Conservation (phyloP, 2,113 vertebrate species). For the Lipophrys pholis region DNA sequence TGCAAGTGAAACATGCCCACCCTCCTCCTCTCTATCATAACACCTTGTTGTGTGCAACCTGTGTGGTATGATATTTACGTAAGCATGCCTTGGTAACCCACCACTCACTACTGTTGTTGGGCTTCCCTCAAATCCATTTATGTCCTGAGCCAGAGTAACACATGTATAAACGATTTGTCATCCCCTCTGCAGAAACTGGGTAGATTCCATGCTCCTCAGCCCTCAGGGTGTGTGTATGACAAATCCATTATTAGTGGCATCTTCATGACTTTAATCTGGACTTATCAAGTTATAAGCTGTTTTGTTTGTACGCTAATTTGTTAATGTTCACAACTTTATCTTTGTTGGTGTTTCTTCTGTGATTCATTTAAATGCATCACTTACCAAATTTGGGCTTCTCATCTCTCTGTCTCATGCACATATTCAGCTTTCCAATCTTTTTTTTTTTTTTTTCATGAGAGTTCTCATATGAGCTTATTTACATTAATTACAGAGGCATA, state of each 20-base stretch:
- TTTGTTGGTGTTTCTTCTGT: constrained; percentile 1
- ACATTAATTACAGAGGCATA: constrained; percentile 70
- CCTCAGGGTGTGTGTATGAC: constrained; percentile 20
- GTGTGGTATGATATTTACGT: constrained; percentile 7
- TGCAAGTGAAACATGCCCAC: constrained; percentile 32
- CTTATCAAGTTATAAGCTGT: constrained; percentile 31
- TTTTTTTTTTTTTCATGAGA: constrained; percentile 36
- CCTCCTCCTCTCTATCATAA: background rate
- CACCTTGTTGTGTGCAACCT: constrained; percentile 6
- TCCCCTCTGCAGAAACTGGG: constrained; percentile 21
- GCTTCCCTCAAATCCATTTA: constrained; percentile 50
- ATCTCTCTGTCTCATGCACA: constrained; percentile 24
- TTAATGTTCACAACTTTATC: constrained; percentile 25
- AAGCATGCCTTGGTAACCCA: constrained; percentile 17
- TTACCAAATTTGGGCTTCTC: background rate
- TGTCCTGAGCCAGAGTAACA: constrained; percentile 41
- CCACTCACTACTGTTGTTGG: constrained; percentile 2
- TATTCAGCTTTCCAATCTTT: constrained; percentile 12
- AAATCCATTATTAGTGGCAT: constrained; percentile 49
- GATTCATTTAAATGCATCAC: constrained; percentile 20
- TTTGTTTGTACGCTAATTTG: constrained; percentile 47
- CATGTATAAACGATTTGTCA: constrained; percentile 56
- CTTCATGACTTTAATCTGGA: constrained; percentile 42
- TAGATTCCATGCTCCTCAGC: constrained; percentile 36
- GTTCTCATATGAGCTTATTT: constrained; percentile 68